Percentiles rank a stretch among this genome's conserved stretches.
phyloP scores from a whole-genome alignment of 2,888 invertebrate genomes.

The Drosophila siamana region DNA sequence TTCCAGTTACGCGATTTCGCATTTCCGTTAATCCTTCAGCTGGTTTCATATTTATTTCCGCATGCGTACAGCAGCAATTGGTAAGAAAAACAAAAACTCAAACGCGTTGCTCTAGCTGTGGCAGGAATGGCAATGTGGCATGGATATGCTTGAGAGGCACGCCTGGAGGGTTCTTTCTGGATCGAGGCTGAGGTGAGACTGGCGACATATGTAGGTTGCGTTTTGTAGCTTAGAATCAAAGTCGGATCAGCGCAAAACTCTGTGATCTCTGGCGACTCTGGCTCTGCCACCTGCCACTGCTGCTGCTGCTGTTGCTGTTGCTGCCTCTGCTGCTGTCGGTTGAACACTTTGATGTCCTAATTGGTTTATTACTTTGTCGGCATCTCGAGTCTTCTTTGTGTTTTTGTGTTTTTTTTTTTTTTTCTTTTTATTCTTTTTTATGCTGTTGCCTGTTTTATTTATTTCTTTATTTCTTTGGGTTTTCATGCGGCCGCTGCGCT shows the following conservation, averaged over 20 bases:
- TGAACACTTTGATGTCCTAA: conserved; percentile 84
- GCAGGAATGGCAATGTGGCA: conserved; percentile 9
- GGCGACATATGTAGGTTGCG: conserved; percentile 78
- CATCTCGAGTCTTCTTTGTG: conserved; percentile 80
- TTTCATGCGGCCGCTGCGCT: conserved; percentile 63
- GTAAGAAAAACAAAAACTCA: conserved; percentile 26
- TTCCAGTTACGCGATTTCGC: conserved; percentile 7
- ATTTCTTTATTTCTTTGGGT: conserved; percentile 78
- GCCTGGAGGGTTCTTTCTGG: not conserved
- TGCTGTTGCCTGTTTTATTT: conserved; percentile 80
- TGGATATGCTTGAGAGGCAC: conserved; percentile 5
- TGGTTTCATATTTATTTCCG: conserved; percentile 37
- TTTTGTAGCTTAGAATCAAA: conserved; percentile 76
- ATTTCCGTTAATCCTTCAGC: conserved; percentile 42
- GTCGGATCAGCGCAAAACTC: conserved; percentile 81
- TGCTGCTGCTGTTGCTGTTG: conserved; percentile 22
- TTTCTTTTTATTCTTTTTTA: conserved; percentile 63
- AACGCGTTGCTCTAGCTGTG: conserved; percentile 14
- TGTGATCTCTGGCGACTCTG: conserved; percentile 67
- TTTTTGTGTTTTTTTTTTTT: conserved; percentile 57
- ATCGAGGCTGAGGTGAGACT: conserved; percentile 36
- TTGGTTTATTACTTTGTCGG: conserved; percentile 85
- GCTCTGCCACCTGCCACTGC: conserved; percentile 15
- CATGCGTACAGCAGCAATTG: conserved; percentile 32
- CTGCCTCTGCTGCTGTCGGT: conserved; percentile 78